These are phyloP conservation scores for Chironomus riparius DNA, from an alignment of 2,888 invertebrate species.

Conservation along the genomic window DNA sequence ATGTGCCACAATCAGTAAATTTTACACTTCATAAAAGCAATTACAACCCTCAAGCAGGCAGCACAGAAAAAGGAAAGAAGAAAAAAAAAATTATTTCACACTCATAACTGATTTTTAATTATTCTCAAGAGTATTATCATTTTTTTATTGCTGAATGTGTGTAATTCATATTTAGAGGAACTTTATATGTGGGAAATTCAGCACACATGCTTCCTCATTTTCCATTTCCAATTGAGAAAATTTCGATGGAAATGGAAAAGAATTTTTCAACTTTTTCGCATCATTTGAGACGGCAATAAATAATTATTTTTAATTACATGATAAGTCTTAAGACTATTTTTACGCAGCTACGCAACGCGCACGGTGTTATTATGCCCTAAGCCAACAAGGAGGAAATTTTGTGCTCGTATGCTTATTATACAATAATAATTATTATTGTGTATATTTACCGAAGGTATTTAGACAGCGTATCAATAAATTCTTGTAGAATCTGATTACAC, in stretches of 20 bases:
- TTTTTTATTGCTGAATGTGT: background rate
- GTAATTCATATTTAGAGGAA: background rate
- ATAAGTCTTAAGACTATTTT: background rate
- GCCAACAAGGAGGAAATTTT: background rate
- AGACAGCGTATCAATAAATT: background rate
- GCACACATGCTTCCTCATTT: background rate
- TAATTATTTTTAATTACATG: slow-evolving; percentile 21
- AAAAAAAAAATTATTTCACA: background rate
- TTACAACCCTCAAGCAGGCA: background rate
- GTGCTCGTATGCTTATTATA: too few relatives aligned
- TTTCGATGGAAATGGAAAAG: background rate
- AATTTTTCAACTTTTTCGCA: background rate
- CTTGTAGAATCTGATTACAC: background rate
- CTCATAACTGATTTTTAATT: slow-evolving; percentile 25
- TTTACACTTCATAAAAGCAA: slow-evolving; percentile 25
- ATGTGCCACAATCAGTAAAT: slow-evolving; percentile 3
- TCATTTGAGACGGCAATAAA: slow-evolving; percentile 7
- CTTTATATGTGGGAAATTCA: background rate
- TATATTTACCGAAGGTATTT: background rate
- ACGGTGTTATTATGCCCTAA: background rate
- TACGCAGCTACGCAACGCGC: too few relatives aligned
- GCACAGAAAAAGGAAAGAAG: background rate
- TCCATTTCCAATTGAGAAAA: background rate
- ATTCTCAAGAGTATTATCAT: slow-evolving; percentile 25
- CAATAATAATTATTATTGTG: background rate